Evolutionary conservation across 2,113 vertebrate species (phyloP), one percentile per base, ranked within the genome.

Genomic region (Nycticorax nycticorax): DNA sequence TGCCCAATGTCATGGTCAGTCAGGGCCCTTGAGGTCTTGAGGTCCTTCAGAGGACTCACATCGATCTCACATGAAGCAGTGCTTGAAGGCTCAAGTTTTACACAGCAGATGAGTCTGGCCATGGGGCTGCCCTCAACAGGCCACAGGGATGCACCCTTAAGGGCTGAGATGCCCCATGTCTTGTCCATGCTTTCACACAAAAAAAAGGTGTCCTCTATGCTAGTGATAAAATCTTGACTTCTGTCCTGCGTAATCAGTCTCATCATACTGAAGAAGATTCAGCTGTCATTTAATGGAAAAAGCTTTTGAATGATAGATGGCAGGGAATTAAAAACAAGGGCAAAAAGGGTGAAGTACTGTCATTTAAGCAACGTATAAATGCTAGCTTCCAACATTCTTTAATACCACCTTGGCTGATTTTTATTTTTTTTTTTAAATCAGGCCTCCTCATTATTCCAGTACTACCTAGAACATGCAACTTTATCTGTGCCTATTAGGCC

Each of bases 291-390:
- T 77, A 93, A 95, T 12, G 17, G 57, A 50, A 79, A 67, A 85
- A 64, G 2, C 35, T 94, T 90, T 75, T 52, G 78, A 88, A 69
- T 72, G 59, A 92, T 72, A 62, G 43, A 92, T 83, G 6, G 9
- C 14, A 92, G 92, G 19, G 52, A 94, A 92, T 43, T 17, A 73
- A 88, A 93, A 81, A n/a, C 77, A 96, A 95, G 80, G 71, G 35
- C 75, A 89, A 89, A 26, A 88, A 89, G 16, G 50, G 48, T 83
- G 72, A 95, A 95, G 39, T 53, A 60, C 37, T 77, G 27, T 57
- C 28, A 81, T 95, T 96, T 95, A 96, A 96, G 94, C 84, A 88
- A 87, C 71, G 88, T 33, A 30, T 27, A 93, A 81, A 91, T 93
- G 32, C 33, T 71, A 41, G 18, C n/a, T 84, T 85, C 20, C 82